These are phyloP conservation scores for Aeoliscus strigatus DNA, from an alignment of 2,797 vertebrate species.

Conservation along the genomic window DNA sequence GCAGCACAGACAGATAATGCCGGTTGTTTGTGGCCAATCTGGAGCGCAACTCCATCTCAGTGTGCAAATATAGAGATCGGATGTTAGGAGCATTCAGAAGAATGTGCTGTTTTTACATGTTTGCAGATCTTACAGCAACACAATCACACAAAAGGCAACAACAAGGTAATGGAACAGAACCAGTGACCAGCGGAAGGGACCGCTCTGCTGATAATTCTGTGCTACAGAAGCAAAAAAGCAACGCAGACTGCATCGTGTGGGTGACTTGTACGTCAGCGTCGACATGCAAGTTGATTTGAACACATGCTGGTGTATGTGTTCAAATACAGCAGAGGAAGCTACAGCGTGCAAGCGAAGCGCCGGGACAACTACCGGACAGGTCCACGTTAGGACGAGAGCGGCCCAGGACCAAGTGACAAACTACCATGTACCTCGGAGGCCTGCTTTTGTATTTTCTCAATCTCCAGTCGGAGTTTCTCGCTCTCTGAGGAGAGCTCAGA, in stretches of 20 bases:
- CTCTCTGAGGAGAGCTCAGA: slow-evolving; percentile 92
- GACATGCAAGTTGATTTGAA: slow-evolving; percentile 54
- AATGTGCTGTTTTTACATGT: slow-evolving; percentile 27
- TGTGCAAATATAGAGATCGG: not conserved
- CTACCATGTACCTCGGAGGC: slow-evolving; percentile 87
- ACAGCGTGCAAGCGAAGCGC: slow-evolving; percentile 49
- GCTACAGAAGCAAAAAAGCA: slow-evolving; percentile 35
- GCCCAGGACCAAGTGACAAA: slow-evolving; percentile 47
- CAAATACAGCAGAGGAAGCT: slow-evolving; percentile 34
- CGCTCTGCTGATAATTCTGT: slow-evolving; percentile 9
- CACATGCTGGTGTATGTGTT: slow-evolving; percentile 53
- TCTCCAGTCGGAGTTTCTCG: slow-evolving; percentile 94
- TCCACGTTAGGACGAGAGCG: slow-evolving; percentile 30
- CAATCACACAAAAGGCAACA: not conserved
- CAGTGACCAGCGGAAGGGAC: slow-evolving; percentile 1
- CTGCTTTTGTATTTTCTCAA: slow-evolving; percentile 93
- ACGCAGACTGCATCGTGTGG: slow-evolving; percentile 15
- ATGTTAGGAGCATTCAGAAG: too few relatives aligned
- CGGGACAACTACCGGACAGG: slow-evolving; percentile 35
- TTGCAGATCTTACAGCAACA: slow-evolving; percentile 22
- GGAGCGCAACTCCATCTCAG: too few relatives aligned
- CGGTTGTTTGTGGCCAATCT: too few relatives aligned
- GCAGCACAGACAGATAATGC: slow-evolving; percentile 17
- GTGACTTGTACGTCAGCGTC: slow-evolving; percentile 27
- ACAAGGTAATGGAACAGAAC: slow-evolving; percentile 5